Base-by-base conservation (phyloP, 2,797 vertebrate species). In the Florisuga fusca region DNA sequence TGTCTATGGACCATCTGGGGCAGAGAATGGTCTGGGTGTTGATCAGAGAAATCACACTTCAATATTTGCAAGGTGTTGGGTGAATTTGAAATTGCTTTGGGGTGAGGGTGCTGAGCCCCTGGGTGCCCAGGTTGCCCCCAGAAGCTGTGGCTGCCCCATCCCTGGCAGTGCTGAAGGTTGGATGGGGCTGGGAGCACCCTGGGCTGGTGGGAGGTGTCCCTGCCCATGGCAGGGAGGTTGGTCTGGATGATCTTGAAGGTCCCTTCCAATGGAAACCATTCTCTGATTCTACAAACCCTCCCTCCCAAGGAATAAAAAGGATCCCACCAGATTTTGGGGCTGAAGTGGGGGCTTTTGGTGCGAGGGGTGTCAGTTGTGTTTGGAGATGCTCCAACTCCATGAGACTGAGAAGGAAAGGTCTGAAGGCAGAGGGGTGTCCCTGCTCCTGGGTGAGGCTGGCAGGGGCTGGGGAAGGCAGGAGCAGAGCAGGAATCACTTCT, bases 391-490 rank as follows among this genome's bases (percentile, higher is more conserved):
- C 38, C n/a, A 3, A 0, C 31, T 62, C 82, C n/a, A 0, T 8
- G 17, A 50, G 66, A 21, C 2, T 0, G 10, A 62, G 46, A 46
- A n/a, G 45, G 71, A 55, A 15, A 27, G 54, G 9, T 51, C 26
- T 38, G 0, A 6, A n/a, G 57, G 38, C 8, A 18, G 19, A 0
- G 0, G 16, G 45, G 33, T 41, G 26, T 31, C 48, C 57, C 33
- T 53, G 36, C 27, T 41, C 22, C 61, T 12, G 46, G 38, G 13
- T 22, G 61, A 57, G 48, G 71, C 68, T 85, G 43, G 62, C 26
- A 53, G 48, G 21, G 64, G 5, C 14, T 16, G 16, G 29, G 58
- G 43, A 15, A 54, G 86, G 93, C 23, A 8, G 25, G 19, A 57
- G 43, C 50, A 16, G 10, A 3, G 12, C 19, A 21, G 9, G 8